phyloP scores from a whole-genome alignment of 2,113 vertebrate genomes.

The Physeter macrocephalus region DNA sequence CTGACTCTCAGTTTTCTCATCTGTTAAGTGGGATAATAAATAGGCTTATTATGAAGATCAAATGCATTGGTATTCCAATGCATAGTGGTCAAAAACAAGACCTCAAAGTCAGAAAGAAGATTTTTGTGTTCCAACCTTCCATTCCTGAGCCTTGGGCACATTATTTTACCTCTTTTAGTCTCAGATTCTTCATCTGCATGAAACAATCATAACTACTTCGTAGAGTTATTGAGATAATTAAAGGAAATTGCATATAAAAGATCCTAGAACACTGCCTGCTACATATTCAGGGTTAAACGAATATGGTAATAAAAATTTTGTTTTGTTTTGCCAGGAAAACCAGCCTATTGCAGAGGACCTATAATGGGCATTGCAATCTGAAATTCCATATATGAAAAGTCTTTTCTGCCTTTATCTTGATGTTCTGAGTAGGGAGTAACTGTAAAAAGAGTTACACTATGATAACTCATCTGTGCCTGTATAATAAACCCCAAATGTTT shows the following conservation, averaged over 20 bases:
- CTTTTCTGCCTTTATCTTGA: background rate
- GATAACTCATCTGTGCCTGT: background rate
- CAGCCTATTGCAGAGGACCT: background rate
- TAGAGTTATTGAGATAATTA: background rate
- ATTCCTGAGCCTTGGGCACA: fast-evolving
- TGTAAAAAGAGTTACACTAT: background rate
- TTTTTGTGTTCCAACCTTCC: background rate
- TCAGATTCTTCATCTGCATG: background rate
- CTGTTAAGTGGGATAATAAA: background rate
- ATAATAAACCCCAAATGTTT: background rate
- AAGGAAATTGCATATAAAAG: background rate
- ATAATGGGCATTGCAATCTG: background rate
- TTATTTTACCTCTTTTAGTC: background rate
- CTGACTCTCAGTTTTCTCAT: background rate
- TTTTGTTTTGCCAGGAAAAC: background rate
- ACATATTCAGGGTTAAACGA: background rate
- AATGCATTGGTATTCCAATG: background rate
- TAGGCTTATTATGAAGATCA: background rate
- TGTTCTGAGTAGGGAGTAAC: background rate
- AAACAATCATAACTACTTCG: background rate
- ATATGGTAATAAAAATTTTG: background rate
- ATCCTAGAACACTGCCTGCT: background rate
- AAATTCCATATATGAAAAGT: background rate
- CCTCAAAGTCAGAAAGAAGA: background rate
- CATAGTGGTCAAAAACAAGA: background rate